phyloP scores from a whole-genome alignment of 2,113 vertebrate genomes.

The Mus musculus region DNA sequence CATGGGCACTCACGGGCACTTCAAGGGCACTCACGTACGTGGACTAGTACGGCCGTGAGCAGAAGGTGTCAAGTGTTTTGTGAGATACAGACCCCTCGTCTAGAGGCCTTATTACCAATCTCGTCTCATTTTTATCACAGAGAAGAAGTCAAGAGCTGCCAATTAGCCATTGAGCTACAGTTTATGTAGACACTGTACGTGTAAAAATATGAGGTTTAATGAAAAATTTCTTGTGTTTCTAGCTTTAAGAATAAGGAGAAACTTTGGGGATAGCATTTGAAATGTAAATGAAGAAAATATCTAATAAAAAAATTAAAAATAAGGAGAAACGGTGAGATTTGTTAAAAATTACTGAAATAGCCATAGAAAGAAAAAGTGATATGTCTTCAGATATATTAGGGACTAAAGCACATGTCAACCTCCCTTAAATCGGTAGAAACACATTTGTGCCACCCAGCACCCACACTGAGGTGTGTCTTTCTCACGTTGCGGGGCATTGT shows the following conservation, averaged over 20 bases:
- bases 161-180: not conserved
- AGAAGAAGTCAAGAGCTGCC: not conserved
- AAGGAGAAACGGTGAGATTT: not conserved
- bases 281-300: too few species aligned
- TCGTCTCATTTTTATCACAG: not conserved
- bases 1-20: not conserved
- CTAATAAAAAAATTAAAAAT: not conserved
- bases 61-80: not conserved
- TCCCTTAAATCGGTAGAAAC: not conserved
- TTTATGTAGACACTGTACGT: not conserved
- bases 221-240: slow-evolving; percentile 16
- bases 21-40: not conserved
- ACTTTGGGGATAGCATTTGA: too few species aligned
- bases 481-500: not conserved
- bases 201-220: not conserved
- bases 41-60: not conserved
- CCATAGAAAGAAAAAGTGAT: not conserved
- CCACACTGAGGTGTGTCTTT: not conserved
- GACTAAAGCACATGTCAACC: not conserved
- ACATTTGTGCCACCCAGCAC: not conserved
- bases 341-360: slow-evolving; percentile 34
- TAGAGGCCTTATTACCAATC: not conserved
- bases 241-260: not conserved
- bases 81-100: not conserved
- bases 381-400: not conserved